phyloP scores from a whole-genome alignment of 2,113 vertebrate genomes.

The Megaceryle torquata region DNA sequence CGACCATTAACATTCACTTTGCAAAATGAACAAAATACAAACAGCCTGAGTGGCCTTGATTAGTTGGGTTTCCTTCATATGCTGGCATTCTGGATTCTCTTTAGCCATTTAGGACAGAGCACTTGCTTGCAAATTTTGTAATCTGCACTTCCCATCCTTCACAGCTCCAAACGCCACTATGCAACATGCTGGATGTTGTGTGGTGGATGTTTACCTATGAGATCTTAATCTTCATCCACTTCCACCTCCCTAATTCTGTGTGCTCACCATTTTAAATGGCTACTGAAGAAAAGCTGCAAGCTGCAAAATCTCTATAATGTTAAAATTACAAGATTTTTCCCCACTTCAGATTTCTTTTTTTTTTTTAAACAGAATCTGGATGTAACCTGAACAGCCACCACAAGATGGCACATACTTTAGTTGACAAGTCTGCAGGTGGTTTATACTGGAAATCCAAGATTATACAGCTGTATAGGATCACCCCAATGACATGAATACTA shows the following conservation, averaged over 20 bases:
- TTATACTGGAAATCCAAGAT: not conserved
- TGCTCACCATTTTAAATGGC: not conserved
- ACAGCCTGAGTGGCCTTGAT: not conserved
- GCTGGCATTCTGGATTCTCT: not conserved
- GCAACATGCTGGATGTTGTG: not conserved
- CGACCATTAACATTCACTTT: not conserved
- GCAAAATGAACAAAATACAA: not conserved
- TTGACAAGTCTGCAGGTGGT: not conserved
- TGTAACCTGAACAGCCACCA: not conserved
- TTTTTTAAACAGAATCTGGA: not conserved
- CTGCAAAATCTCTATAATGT: not conserved
- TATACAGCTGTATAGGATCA: not conserved
- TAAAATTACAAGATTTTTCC: not conserved
- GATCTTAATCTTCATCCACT: not conserved
- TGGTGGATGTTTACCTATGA: not conserved
- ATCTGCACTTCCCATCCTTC: not conserved
- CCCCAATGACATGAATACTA: rapidly evolving
- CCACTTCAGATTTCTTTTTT: not conserved
- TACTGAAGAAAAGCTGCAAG: not conserved
- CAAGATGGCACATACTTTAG: not conserved
- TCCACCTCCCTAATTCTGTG: not conserved
- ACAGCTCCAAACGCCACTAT: not conserved
- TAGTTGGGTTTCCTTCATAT: not conserved
- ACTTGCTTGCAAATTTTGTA: not conserved
- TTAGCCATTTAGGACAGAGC: not conserved